These are phyloP conservation scores for Gopherus flavomarginatus DNA, from an alignment of 2,113 vertebrate genomes.

Conservation along the genomic window DNA sequence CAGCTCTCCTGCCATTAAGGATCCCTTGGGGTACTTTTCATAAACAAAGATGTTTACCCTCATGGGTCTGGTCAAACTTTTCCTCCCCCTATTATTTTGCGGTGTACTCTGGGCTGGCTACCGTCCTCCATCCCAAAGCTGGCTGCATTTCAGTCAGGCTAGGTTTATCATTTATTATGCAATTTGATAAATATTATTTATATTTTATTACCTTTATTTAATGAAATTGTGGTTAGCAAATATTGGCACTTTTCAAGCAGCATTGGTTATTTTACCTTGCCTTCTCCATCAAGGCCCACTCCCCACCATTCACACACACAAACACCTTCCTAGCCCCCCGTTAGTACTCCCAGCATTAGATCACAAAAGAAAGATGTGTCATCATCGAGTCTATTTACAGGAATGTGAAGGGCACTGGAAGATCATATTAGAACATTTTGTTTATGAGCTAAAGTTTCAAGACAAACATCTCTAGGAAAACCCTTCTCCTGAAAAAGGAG, in stretches of 20 bases:
- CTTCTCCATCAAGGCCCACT: no score
- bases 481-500: neutral
- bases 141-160: neutral
- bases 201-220: neutral
- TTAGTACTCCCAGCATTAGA: neutral
- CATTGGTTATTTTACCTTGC: fast-evolving
- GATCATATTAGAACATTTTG: neutral
- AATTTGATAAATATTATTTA: neutral
- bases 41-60: neutral
- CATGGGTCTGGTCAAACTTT: neutral
- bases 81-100: fast-evolving
- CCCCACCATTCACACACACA: neutral
- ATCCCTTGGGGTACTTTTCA: neutral
- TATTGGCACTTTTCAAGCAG: fast-evolving
- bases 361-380: fast-evolving
- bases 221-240: neutral
- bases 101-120: fast-evolving
- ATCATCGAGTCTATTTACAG: fast-evolving
- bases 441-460: neutral
- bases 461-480: neutral
- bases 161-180: neutral
- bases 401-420: neutral
- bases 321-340: fast-evolving
- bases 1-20: neutral
- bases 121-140: neutral